Base-by-base conservation (phyloP, 2,113 vertebrate genomes). In the Rhinopomastus cyanomelas region DNA sequence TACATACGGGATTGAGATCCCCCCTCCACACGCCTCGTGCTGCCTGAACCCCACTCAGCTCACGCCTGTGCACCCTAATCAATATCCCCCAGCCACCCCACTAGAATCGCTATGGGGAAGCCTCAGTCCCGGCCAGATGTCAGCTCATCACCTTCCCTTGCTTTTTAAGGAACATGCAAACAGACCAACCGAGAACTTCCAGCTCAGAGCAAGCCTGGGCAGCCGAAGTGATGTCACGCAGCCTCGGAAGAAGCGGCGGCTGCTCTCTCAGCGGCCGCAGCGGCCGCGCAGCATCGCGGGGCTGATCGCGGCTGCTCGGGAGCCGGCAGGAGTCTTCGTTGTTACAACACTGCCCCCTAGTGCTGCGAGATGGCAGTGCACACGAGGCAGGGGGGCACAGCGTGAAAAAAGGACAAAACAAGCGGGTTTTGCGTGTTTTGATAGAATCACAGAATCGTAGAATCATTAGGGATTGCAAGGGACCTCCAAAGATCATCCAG, bases 331-430 rank as follows among this genome's bases (percentile, higher is more conserved):
- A 56, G 42, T 52, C 95, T 97, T 97, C 71, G 21, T 97, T 96
- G 96, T 96, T 94, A 71, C 97, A 98, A 98, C 88, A 98, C 81
- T 98, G 97, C 97, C 98, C 98, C 97, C 98, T 98, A 97, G 96
- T 95, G 98, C 87, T 94, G 55, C 48, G n/a, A 30, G 3, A 1
- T 11, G 6, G 65, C 88, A 88, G 9, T 68, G 92, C 84, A 72
- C 18, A 42, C 39, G n/a, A 19, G 27, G 44, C 29, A 4, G 37
- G 18, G n/a, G n/a, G n/a, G n/a, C n/a, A n/a, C n/a, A n/a, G n/a
- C n/a, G n/a, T n/a, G n/a, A n/a, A n/a, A n/a, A n/a, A n/a, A n/a
- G n/a, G n/a, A n/a, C n/a, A n/a, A n/a, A n/a, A n/a, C n/a, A n/a
- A n/a, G n/a, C n/a, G n/a, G n/a, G n/a, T n/a, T n/a, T n/a, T n/a